phyloP scores from a whole-genome alignment of 2,113 vertebrate genomes.

The Budorcas taxicolor region DNA sequence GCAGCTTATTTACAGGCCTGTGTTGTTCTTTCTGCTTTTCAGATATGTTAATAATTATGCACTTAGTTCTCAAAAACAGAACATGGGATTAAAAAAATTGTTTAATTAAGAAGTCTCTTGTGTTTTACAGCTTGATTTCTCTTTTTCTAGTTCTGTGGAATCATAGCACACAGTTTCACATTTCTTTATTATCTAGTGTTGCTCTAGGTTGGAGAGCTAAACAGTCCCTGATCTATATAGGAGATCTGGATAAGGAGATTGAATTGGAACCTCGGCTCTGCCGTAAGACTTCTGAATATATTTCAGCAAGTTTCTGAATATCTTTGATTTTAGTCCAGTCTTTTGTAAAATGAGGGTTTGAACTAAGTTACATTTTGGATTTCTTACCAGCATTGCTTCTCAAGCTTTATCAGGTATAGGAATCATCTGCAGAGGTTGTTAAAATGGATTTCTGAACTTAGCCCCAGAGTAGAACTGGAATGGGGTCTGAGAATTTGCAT shows the following conservation, averaged over 20 bases:
- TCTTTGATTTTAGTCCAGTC: neutral
- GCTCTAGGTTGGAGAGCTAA: neutral
- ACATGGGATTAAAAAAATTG: neutral
- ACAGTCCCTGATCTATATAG: neutral
- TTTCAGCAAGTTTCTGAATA: neutral
- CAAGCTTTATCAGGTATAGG: neutral
- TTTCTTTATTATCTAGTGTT: neutral
- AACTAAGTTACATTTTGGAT: neutral
- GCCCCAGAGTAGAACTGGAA: neutral
- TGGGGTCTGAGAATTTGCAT: neutral
- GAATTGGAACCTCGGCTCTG: neutral
- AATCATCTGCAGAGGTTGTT: neutral
- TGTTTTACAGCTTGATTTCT: neutral
- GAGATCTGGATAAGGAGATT: neutral
- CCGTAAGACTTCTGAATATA: neutral
- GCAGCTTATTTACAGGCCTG: neutral
- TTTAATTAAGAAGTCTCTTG: neutral
- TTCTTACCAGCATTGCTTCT: neutral
- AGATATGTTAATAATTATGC: neutral
- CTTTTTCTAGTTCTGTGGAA: neutral
- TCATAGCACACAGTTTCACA: neutral
- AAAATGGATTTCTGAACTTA: neutral
- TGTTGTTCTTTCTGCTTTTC: neutral
- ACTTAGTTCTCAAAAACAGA: neutral
- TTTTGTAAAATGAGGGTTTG: neutral